phyloP scores from a whole-genome alignment of 2,888 invertebrate species.

The Camptogramma bilineatum region DNA sequence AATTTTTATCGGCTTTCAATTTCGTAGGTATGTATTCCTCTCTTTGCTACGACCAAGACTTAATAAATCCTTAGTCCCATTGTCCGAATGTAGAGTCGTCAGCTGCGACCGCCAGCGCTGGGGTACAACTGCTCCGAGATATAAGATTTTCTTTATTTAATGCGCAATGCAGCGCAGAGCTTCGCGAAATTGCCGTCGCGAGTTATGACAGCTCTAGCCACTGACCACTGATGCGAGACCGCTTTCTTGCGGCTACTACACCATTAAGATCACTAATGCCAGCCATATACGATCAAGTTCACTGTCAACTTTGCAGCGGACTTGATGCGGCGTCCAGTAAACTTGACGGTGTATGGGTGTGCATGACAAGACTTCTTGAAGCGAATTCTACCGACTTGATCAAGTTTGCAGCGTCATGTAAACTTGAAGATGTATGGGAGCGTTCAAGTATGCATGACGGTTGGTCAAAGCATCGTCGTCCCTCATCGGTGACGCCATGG shows the following conservation, averaged over 20 bases:
- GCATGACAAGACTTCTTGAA: no score
- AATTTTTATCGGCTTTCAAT: not conserved
- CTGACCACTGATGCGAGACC: not conserved
- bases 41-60: not conserved
- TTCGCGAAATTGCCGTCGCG: slow-evolving; percentile 5
- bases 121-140: not conserved
- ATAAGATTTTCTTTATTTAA: slow-evolving; percentile 21
- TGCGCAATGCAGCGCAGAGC: not conserved
- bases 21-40: not conserved
- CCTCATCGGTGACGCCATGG: no score
- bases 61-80: not conserved
- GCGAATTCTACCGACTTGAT: no score
- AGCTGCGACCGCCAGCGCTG: not conserved
- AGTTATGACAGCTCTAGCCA: slow-evolving; percentile 8
- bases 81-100: not conserved
- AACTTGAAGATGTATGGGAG: no score
- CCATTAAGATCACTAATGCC: no score
- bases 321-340: no score
- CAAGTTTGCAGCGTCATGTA: no score
- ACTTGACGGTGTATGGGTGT: no score
- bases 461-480: no score
- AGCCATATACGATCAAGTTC: no score
- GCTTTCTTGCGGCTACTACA: not conserved
- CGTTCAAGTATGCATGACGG: no score
- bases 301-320: no score